Conservation (phyloP, 2,888 invertebrate species). For the Bimastos eiseni region DNA sequence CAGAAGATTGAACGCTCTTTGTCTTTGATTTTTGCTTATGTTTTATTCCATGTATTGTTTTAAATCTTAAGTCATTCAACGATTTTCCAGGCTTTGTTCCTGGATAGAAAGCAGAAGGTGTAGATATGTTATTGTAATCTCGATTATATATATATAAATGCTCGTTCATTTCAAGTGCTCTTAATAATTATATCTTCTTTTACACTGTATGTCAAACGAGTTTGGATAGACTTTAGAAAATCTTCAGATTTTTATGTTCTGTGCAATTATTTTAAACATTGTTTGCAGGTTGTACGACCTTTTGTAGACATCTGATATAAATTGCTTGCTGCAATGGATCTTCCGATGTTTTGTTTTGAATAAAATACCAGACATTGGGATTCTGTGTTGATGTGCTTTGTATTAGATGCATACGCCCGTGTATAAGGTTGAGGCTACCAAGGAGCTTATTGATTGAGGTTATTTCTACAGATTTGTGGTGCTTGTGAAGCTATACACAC, state of each 20-base stretch:
- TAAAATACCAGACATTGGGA: neutral
- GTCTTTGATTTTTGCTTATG: neutral
- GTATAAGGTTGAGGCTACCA: neutral
- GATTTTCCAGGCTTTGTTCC: slow-evolving; percentile 3
- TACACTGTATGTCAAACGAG: neutral
- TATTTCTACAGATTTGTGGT: no score
- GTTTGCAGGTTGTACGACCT: neutral
- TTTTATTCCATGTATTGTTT: neutral
- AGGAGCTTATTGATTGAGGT: no score
- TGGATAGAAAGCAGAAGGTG: neutral
- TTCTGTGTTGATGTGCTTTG: neutral
- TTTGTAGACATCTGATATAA: neutral
- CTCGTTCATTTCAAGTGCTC: neutral
- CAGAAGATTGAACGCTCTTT: no score
- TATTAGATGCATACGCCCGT: neutral
- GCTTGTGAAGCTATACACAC: no score
- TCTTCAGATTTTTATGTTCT: neutral
- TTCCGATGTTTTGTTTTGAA: neutral
- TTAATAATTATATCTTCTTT: neutral
- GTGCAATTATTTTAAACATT: neutral
- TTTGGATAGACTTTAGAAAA: neutral
- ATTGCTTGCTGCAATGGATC: neutral
- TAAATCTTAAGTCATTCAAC: neutral
- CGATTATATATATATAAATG: neutral
- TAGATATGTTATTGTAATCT: slow-evolving; percentile 3